Evolutionary conservation across 1,140 invertebrate species (phyloP).

Genomic region (Drosophila ananassae): DNA sequence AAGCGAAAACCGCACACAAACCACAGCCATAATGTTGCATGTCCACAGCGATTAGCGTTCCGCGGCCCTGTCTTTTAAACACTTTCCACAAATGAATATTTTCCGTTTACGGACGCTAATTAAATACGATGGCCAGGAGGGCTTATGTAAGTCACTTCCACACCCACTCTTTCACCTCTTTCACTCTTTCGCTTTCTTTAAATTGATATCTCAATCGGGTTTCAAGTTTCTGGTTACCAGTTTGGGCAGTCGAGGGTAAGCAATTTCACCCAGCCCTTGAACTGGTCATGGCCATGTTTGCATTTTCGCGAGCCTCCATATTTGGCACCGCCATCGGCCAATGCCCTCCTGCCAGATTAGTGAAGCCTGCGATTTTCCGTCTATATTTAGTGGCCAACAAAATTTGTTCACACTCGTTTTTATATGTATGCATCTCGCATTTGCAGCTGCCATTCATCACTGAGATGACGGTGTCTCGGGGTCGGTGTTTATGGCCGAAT

Average conservation of each 20-base stretch:
- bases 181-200: not conserved
- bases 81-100: constrained; percentile 42
- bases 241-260: not conserved
- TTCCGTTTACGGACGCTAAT: constrained; percentile 44
- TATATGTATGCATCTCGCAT: constrained; percentile 71
- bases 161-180: not conserved
- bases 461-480: not conserved
- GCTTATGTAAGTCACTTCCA: constrained; percentile 18
- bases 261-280: constrained; percentile 73
- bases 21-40: constrained; percentile 45
- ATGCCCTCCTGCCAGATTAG: constrained; percentile 45
- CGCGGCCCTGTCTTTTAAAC: constrained; percentile 17
- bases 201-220: constrained; percentile 55
- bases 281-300: constrained; percentile 64
- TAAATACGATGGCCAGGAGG: constrained; percentile 42
- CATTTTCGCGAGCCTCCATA: constrained; percentile 32
- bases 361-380: constrained; percentile 14
- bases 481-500: constrained; percentile 50
- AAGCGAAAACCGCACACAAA: constrained; percentile 64
- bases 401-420: constrained; percentile 56
- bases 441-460: constrained; percentile 68
- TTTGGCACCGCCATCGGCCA: constrained; percentile 67
- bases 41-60: constrained; percentile 64
- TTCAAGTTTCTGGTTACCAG: not conserved
- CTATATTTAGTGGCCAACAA: constrained; percentile 61